Evolutionary conservation across 1,140 invertebrate genomes (phyloP), one percentile per base, ranked within the genome.

Genomic region (Trichonephila clavipes): DNA sequence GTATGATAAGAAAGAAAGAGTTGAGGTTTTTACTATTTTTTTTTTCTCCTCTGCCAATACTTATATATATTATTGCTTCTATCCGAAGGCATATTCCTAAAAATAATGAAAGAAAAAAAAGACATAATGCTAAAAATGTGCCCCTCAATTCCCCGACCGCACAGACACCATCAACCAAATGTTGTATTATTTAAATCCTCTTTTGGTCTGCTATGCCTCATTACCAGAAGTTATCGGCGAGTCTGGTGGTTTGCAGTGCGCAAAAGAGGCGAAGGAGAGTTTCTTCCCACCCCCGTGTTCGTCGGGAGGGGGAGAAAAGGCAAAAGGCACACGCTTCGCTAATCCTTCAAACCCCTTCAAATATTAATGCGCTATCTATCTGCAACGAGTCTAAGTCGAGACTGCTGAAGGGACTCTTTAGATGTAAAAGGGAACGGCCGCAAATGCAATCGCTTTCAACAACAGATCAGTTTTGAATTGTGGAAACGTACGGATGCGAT

Each of bases 171-270:
- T 93, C 83, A 87, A 81, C 62, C 82, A 93, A 93, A 93, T 82
- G 86, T 88, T 93, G 92, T 88, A 93, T 93, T 93, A 93, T 93
- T 93, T 93, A 93, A 93, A 93, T 93, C 92, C 92, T 88, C 92
- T 93, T 93, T 93, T 88, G 92, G 92, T 93, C 86, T 88, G 92
- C 72, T 88, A 88, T 82, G 92, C 44, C 92, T 93, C 92, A 93
- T 93, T 93, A 93, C 66, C 86, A 58, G 34, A 82, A 93, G 85
- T 93, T 93, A 93, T 93, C 92, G 92, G 92, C 92, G 59, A 64
- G 66, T 62, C 58, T 88, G 34, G 92, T 64, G 92, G 92, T 93
- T 88, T 85, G 85, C 91, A 87, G 83, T 85, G 40, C 44, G 21
- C 83, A 58, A 85, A 64, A 40, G 82, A 51, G 62, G 81, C 21